phyloP scores from a whole-genome alignment of 2,113 vertebrate species.

The Catharus bicknelli region DNA sequence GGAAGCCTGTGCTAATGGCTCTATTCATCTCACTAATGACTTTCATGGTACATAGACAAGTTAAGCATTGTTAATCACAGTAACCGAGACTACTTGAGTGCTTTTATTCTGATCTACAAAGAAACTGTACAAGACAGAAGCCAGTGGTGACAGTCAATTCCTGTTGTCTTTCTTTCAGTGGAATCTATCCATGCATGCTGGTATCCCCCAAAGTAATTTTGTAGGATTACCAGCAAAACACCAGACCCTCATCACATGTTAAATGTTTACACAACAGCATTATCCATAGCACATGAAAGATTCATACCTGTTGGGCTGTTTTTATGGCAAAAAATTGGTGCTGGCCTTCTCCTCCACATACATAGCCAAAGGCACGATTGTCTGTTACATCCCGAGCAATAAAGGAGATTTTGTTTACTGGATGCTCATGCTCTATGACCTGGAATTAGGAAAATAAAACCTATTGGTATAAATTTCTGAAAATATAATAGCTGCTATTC shows the following conservation, averaged over 20 bases:
- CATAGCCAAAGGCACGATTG: conserved; percentile 93
- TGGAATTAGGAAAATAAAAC: conserved; percentile 43
- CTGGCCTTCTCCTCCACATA: conserved; percentile 94
- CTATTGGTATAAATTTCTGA: background rate
- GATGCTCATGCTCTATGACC: conserved; percentile 97
- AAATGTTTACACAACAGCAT: background rate
- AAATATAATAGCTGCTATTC: background rate
- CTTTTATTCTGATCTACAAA: background rate
- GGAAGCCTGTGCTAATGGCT: background rate
- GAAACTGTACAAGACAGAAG: background rate
- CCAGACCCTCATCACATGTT: background rate
- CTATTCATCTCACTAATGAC: background rate
- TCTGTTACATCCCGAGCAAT: conserved; percentile 97
- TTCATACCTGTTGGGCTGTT: conserved; percentile 90
- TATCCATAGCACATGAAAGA: background rate
- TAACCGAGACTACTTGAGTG: background rate
- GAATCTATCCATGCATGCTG: background rate
- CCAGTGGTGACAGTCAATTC: background rate
- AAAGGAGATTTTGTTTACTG: conserved; percentile 95
- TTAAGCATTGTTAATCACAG: background rate
- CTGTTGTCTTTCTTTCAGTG: background rate
- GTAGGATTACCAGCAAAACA: background rate
- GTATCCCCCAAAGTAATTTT: background rate
- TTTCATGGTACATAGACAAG: background rate
- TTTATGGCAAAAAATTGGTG: conserved; percentile 98